Evolutionary conservation across 2,113 vertebrate species (phyloP).

Genomic region (Pongo pygmaeus): DNA sequence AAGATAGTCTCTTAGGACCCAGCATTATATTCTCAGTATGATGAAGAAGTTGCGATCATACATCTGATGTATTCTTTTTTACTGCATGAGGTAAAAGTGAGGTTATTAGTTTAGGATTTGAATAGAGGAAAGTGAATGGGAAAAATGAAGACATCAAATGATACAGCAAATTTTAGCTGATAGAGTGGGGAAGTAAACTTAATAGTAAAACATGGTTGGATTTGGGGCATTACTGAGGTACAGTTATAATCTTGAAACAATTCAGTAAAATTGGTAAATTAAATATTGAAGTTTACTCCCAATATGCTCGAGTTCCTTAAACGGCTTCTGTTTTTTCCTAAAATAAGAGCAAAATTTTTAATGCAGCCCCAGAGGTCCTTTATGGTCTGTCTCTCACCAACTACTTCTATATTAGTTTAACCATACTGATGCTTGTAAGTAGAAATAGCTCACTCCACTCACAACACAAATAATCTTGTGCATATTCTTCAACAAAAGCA

Average conservation of each 20-base stretch:
- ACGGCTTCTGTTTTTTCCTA: neutral
- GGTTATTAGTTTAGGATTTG: neutral
- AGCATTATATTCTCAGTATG: neutral
- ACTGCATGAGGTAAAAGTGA: neutral
- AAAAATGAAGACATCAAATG: neutral
- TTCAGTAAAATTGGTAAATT: neutral
- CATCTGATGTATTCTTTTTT: neutral
- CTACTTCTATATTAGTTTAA: neutral
- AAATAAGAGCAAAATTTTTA: neutral
- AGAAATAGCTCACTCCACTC: neutral
- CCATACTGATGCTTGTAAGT: neutral
- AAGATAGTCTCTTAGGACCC: neutral
- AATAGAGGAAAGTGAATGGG: neutral
- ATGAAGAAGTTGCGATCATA: neutral
- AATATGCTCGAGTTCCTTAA: neutral
- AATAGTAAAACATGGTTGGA: neutral
- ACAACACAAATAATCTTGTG: neutral
- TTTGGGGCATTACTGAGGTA: rapidly evolving
- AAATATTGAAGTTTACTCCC: neutral
- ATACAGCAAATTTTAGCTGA: neutral
- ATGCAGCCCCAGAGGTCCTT: neutral
- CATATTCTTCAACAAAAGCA: neutral
- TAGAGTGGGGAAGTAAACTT: neutral
- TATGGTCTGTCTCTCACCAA: neutral
- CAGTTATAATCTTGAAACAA: neutral